These are phyloP conservation scores for Schizothorax lantsangensis DNA, from an alignment of 2,797 vertebrate genomes.

Conservation along the genomic window DNA sequence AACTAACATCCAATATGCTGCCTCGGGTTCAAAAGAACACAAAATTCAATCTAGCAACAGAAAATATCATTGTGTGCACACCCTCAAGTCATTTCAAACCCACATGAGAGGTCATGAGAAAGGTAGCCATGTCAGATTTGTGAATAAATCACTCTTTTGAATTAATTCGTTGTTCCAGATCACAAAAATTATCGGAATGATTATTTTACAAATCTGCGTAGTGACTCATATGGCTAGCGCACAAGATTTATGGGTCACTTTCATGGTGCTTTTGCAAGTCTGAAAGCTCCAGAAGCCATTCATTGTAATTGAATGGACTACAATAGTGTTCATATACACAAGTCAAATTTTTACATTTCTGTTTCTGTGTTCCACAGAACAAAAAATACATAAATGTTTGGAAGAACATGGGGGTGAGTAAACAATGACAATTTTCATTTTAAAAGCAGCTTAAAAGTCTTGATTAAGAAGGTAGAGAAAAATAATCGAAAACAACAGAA, in stretches of 20 bases:
- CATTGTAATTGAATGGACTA: background rate
- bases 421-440: background rate
- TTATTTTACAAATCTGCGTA: background rate
- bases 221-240: background rate
- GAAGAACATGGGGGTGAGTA: background rate
- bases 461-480: background rate
- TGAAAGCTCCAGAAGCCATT: background rate
- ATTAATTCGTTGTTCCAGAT: background rate
- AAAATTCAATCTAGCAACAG: conserved; percentile 2
- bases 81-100: background rate
- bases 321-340: background rate
- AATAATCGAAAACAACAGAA: background rate
- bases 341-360: background rate
- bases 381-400: background rate
- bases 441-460: background rate
- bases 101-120: background rate
- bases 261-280: background rate
- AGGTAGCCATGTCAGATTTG: background rate
- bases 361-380: background rate
- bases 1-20: background rate
- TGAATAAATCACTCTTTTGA: background rate
- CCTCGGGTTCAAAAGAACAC: conserved; percentile 4
- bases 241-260: background rate
- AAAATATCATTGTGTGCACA: background rate
- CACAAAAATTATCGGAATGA: background rate